A percentile compares a stretch with the other conserved stretches of the same genome.
phyloP scores from a whole-genome alignment of 2,888 invertebrate genomes.

The Chloroclysta siterata region DNA sequence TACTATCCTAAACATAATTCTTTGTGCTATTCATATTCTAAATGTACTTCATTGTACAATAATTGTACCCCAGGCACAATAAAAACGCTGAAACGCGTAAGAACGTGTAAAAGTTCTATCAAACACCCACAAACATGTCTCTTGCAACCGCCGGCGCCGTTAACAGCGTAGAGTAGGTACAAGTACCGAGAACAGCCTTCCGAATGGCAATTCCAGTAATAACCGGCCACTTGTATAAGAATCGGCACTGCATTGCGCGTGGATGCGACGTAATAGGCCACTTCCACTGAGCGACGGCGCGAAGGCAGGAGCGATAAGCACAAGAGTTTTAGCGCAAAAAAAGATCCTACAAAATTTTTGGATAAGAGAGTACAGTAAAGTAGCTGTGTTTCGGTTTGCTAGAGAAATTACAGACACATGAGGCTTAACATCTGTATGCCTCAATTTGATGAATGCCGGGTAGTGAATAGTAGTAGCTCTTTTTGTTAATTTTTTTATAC shows the following conservation, averaged over 20 bases:
- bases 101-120: constrained; percentile 16
- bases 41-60: no score
- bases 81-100: not conserved
- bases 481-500: no score
- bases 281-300: constrained; percentile 77
- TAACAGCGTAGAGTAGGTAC: constrained; percentile 30
- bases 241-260: constrained; percentile 74
- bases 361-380: no score
- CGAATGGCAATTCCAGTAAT: constrained; percentile 70
- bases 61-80: no score
- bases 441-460: no score
- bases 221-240: constrained; percentile 74
- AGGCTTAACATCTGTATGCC: no score
- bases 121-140: constrained; percentile 24
- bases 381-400: no score
- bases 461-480: no score
- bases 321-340: not conserved
- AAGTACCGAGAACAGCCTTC: constrained; percentile 52
- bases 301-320: constrained; percentile 38
- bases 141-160: constrained; percentile 32
- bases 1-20: no score
- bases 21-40: no score
- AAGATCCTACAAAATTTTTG: not conserved
- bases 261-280: constrained; percentile 78
- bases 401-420: no score